These are phyloP conservation scores for Diogma glabrata DNA, from an alignment of 2,888 invertebrate species.

Conservation along the genomic window DNA sequence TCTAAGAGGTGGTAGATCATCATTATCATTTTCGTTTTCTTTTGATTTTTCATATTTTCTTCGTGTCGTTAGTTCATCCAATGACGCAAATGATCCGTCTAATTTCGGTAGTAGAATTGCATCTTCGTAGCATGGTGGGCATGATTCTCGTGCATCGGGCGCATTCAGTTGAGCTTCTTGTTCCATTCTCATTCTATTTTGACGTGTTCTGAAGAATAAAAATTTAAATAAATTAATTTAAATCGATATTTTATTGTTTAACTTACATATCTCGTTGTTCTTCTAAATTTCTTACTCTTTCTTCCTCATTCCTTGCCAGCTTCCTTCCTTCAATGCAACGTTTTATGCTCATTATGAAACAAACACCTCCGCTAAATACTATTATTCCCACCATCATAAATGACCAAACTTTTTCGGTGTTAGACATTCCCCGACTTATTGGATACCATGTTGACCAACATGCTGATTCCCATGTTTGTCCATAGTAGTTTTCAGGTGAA, in stretches of 20 bases:
- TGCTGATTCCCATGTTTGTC: slow-evolving; percentile 55
- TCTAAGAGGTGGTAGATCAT: slow-evolving; percentile 25
- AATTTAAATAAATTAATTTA: neutral
- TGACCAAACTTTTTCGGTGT: slow-evolving; percentile 44
- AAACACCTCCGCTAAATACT: slow-evolving; percentile 21
- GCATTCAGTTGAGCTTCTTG: slow-evolving; percentile 46
- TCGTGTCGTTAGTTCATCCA: slow-evolving; percentile 34
- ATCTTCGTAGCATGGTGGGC: slow-evolving; percentile 66
- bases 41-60: slow-evolving; percentile 34
- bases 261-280: slow-evolving; percentile 33
- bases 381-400: slow-evolving; percentile 43
- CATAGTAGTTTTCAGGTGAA: slow-evolving; percentile 48
- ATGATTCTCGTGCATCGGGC: slow-evolving; percentile 56
- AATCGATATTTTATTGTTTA: neutral
- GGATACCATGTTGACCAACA: slow-evolving; percentile 53
- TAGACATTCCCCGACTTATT: slow-evolving; percentile 27
- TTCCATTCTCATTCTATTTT: slow-evolving; percentile 43
- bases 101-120: slow-evolving; percentile 63
- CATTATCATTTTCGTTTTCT: slow-evolving; percentile 24
- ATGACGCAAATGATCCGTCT: slow-evolving; percentile 47
- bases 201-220: slow-evolving; percentile 29
- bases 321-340: slow-evolving; percentile 43
- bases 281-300: slow-evolving; percentile 38
- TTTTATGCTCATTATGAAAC: slow-evolving; percentile 24
- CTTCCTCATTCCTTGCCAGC: slow-evolving; percentile 32